A percentile compares a stretch with the other conserved stretches of the same genome.
Conservation (phyloP, 2,888 invertebrate genomes). For the Melanchra persicariae region DNA sequence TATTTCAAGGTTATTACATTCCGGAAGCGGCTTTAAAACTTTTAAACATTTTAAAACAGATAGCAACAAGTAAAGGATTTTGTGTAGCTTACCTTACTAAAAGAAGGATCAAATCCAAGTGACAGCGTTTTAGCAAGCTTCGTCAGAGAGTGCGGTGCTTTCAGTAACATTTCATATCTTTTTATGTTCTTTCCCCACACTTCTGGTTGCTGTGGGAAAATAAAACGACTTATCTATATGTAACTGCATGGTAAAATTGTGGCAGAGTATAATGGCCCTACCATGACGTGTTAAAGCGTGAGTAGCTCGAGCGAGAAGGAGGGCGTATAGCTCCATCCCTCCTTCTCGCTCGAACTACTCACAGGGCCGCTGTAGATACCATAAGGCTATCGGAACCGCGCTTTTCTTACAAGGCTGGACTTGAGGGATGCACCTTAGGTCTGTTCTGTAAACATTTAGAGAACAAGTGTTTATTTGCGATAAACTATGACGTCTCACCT, state of each 20-base stretch:
- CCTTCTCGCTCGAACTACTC: too few relatives aligned
- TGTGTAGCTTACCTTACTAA: constrained; percentile 74
- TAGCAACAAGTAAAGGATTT: too few relatives aligned
- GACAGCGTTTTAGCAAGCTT: constrained; percentile 77
- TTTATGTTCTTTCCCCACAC: constrained; percentile 11
- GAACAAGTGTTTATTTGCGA: too few relatives aligned
- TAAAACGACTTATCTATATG: neutral
- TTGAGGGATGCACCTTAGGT: neutral
- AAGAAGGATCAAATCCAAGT: constrained; percentile 77
- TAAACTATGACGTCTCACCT: too few relatives aligned
- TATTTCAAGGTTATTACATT: neutral
- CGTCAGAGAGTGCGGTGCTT: constrained; percentile 72
- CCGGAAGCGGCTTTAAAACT: neutral
- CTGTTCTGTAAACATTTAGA: too few relatives aligned
- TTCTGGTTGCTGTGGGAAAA: constrained; percentile 34
- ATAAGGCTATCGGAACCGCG: too few relatives aligned
- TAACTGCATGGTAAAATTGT: neutral
- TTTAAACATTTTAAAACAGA: neutral
- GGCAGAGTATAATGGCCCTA: too few relatives aligned
- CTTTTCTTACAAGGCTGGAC: neutral
- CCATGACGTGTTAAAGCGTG: too few relatives aligned
- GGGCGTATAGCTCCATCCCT: too few relatives aligned
- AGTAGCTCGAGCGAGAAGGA: too few relatives aligned
- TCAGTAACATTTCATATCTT: constrained; percentile 30
- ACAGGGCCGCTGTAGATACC: too few relatives aligned